These are phyloP conservation scores for Nysson spinosus DNA, from an alignment of 2,888 invertebrate species.

Conservation along the genomic window DNA sequence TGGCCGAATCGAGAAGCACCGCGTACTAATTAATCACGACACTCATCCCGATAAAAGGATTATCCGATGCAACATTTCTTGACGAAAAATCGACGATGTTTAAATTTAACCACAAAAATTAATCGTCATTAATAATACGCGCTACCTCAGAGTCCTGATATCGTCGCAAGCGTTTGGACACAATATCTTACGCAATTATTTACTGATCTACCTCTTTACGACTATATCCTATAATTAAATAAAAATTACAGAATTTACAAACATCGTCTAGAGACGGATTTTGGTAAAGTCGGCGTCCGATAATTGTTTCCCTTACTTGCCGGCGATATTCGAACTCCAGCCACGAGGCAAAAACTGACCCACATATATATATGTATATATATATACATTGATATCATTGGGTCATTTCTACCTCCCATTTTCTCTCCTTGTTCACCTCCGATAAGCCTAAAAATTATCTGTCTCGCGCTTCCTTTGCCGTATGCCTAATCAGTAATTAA, in stretches of 20 bases:
- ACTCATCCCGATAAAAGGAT: conserved; percentile 12
- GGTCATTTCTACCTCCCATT: conserved; percentile 1
- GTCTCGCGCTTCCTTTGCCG: conserved; percentile 44
- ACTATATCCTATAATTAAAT: conserved; percentile 11
- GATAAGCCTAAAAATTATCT: conserved; percentile 52
- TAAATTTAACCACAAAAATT: no score
- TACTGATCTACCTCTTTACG: conserved; percentile 15
- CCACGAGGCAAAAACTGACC: conserved; percentile 23
- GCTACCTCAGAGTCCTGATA: conserved; percentile 29
- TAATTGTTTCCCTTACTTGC: conserved; percentile 28
- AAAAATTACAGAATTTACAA: conserved; percentile 34
- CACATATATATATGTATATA: background rate
- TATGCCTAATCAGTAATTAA: conserved; percentile 72
- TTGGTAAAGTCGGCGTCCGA: conserved; percentile 15
- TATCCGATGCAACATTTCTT: background rate
- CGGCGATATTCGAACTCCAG: conserved; percentile 28
- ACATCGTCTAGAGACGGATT: conserved; percentile 14
- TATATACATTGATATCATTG: background rate
- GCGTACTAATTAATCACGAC: conserved; percentile 34
- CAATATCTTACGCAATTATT: conserved; percentile 15
- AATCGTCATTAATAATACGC: conserved; percentile 41
- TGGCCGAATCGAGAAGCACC: conserved; percentile 8
- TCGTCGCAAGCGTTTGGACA: conserved; percentile 37
- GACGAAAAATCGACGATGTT: background rate
- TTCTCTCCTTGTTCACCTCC: conserved; percentile 1